phyloP scores from a whole-genome alignment of 2,113 vertebrate species.

The Bubo scandiacus region DNA sequence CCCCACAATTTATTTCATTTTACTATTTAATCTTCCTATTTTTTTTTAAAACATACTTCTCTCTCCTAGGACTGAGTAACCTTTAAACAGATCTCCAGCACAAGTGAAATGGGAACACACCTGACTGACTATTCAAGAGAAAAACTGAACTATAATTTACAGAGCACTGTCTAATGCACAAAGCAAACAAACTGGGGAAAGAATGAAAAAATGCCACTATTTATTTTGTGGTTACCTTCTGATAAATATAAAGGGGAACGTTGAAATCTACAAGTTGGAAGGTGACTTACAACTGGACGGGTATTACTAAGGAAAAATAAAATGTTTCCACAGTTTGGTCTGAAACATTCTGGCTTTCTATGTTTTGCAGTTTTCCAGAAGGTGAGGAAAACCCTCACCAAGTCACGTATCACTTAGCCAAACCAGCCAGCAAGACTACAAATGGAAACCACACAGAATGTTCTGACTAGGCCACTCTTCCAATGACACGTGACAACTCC shows the following conservation, averaged over 20 bases:
- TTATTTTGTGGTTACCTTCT: not conserved
- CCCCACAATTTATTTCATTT: not conserved
- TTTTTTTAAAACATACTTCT: not conserved
- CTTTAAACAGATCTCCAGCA: not conserved
- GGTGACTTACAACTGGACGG: not conserved
- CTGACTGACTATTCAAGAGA: not conserved
- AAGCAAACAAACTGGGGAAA: not conserved
- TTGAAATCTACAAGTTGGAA: not conserved
- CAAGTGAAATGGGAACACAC: not conserved
- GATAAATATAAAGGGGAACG: not conserved
- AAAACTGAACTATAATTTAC: not conserved
- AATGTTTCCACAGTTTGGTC: not conserved
- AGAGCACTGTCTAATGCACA: constrained; percentile 7
- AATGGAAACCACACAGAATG: not conserved
- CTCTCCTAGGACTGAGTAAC: not conserved
- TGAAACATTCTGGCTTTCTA: not conserved
- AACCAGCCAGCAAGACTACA: not conserved
- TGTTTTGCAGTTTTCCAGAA: not conserved
- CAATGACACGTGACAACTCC: not conserved
- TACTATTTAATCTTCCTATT: not conserved
- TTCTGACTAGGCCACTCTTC: not conserved
- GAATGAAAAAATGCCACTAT: not conserved
- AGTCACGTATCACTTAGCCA: not conserved
- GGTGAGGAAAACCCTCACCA: not conserved
- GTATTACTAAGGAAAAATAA: not conserved